Conservation (phyloP, 2,888 invertebrate species). For the Aethes cnicana region DNA sequence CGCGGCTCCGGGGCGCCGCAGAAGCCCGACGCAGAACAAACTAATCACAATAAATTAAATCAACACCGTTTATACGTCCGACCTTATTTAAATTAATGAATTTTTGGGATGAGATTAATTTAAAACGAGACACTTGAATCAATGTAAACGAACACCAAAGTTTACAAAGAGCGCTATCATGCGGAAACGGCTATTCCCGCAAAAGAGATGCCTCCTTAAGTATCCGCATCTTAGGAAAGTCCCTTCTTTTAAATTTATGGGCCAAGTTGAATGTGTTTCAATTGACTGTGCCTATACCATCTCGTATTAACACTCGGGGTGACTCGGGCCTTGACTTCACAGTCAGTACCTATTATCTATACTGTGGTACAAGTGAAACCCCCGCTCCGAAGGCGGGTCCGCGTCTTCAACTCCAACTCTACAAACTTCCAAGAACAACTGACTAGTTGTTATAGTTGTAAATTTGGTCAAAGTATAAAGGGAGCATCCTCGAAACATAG, state of each 20-base stretch:
- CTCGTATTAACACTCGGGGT: neutral
- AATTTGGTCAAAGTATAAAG: conserved; percentile 25
- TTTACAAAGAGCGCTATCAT: conserved; percentile 8
- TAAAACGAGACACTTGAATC: too few relatives aligned
- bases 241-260: conserved; percentile 12
- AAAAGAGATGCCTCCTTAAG: conserved; percentile 9
- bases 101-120: too few relatives aligned
- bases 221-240: conserved; percentile 12
- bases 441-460: conserved; percentile 41
- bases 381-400: conserved; percentile 21
- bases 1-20: conserved; percentile 28
- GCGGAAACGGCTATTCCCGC: conserved; percentile 13
- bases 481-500: neutral
- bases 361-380: conserved; percentile 20
- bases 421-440: conserved; percentile 46
- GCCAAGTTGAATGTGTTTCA: conserved; percentile 5
- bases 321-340: conserved; percentile 13
- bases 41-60: neutral
- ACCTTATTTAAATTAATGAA: too few relatives aligned
- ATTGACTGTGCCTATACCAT: conserved; percentile 15
- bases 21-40: neutral
- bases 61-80: too few relatives aligned
- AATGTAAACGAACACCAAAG: too few relatives aligned
- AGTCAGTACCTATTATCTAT: too few relatives aligned
- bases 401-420: conserved; percentile 32